Evolutionary conservation across 1,140 invertebrate genomes (phyloP).

Genomic region (Hermetia illucens): DNA sequence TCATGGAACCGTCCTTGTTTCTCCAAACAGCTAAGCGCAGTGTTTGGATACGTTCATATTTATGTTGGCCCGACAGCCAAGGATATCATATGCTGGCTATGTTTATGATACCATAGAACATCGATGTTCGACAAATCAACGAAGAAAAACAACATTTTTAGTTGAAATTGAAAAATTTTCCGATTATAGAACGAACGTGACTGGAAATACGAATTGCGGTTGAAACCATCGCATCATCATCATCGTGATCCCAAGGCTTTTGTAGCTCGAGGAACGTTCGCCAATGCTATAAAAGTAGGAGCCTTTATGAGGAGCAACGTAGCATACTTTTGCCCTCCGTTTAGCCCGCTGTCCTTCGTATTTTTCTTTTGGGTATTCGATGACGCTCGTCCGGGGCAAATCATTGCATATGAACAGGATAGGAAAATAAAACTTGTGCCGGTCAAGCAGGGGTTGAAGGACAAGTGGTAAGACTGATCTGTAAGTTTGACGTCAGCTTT

Average conservation of each 20-base stretch:
- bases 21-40: too few relatives aligned
- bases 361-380: neutral
- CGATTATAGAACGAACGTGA: neutral
- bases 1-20: too few relatives aligned
- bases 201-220: neutral
- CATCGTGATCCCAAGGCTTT: neutral
- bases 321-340: neutral
- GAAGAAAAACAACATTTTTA: constrained; percentile 1
- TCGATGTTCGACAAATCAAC: constrained; percentile 1
- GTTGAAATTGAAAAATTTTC: constrained; percentile 1
- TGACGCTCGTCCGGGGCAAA: neutral
- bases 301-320: too few relatives aligned
- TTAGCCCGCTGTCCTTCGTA: neutral
- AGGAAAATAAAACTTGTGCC: too few relatives aligned
- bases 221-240: neutral
- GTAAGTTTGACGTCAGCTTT: too few relatives aligned
- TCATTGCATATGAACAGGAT: too few relatives aligned
- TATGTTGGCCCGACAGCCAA: too few relatives aligned
- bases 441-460: too few relatives aligned
- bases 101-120: too few relatives aligned
- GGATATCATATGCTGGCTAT: too few relatives aligned
- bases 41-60: too few relatives aligned
- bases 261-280: neutral
- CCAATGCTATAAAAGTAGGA: neutral
- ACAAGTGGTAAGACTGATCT: too few relatives aligned